A percentile compares a stretch with the other conserved stretches of the same genome.
Evolutionary conservation across 30 jellyfish, hydroid and myxozoan genomes (phyloP).

Genomic region (Cassiopea andromeda): DNA sequence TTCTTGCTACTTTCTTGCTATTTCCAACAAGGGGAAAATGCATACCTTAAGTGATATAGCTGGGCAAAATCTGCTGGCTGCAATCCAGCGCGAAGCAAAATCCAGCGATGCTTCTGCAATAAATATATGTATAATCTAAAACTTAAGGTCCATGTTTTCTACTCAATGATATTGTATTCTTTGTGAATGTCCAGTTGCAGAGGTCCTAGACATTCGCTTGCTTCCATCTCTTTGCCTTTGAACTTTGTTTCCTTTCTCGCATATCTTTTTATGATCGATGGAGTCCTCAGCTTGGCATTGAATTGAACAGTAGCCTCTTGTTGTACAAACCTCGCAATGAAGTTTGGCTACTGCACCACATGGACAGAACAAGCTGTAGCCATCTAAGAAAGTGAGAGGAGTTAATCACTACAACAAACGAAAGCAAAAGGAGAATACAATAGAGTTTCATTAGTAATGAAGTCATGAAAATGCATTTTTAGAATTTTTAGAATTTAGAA

Average conservation of each 20-base stretch:
- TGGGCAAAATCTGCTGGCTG: too few relatives aligned
- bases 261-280: constrained; percentile 53
- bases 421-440: too few relatives aligned
- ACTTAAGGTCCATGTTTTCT: too few relatives aligned
- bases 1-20: too few relatives aligned
- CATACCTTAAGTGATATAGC: too few relatives aligned
- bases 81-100: too few relatives aligned
- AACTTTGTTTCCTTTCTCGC: constrained; percentile 55
- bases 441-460: too few relatives aligned
- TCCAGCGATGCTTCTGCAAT: too few relatives aligned
- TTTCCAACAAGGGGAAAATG: too few relatives aligned
- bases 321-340: constrained; percentile 56
- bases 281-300: constrained; percentile 47
- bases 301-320: constrained; percentile 75
- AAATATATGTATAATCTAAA: too few relatives aligned
- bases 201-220: constrained; percentile 54
- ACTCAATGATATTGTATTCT: neutral
- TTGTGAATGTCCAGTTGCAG: constrained; percentile 8
- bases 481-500: too few relatives aligned
- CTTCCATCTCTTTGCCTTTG: constrained; percentile 61
- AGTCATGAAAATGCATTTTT: too few relatives aligned
- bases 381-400: constrained; percentile 30
- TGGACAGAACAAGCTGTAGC: constrained; percentile 75
- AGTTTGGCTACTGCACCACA: constrained; percentile 61
- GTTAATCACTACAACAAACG: neutral